Base-by-base conservation (phyloP, 2,113 vertebrate genomes). In the Sula dactylatra region DNA sequence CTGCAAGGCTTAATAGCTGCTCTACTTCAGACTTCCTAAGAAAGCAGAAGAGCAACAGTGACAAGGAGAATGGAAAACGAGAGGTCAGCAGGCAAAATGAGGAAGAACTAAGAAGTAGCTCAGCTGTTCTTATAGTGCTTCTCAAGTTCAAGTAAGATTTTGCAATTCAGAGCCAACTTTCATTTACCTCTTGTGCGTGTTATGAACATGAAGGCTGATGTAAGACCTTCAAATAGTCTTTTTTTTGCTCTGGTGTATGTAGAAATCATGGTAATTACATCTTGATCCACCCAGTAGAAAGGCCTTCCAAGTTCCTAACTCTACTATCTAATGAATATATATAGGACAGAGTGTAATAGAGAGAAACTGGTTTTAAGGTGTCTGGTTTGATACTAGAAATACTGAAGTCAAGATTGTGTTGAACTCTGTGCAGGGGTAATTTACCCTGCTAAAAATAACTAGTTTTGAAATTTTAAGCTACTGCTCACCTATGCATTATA, bases 1-100 rank as follows among this genome's bases (percentile, higher is more conserved):
- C 74, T 88, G 74, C 85, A 92, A 95, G 70, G 71, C 84, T 96
- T 94, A 96, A 94, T 85, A 91, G 83, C 78, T 85, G 11, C 58
- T 93, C 74, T 82, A 50, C 67, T 94, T 78, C 82, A 91, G 76
- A 47, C 74, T 90, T 86, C 64, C 19, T 73, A 40, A 94, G 64
- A 88, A 73, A 36, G 55, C 52, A 74, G 79, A 93, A 89, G 69
- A 93, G 62, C 38, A 90, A 67, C 72, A 86, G 56, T 91, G 72
- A 67, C 67, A 78, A 91, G 66, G 31, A 62, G 40, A 79, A 90
- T 70, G 58, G 71, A 96, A 86, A 94, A 85, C 7, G 55, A 91
- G 65, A 78, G 36, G 81, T 77, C 55, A 78, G 78, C 82, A 86
- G 82, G 45, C 62, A 93, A 66, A 88, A 90, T 73, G 81, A 85